phyloP scores from a whole-genome alignment of 2,113 vertebrate genomes.

The Ornithorhynchus anatinus region DNA sequence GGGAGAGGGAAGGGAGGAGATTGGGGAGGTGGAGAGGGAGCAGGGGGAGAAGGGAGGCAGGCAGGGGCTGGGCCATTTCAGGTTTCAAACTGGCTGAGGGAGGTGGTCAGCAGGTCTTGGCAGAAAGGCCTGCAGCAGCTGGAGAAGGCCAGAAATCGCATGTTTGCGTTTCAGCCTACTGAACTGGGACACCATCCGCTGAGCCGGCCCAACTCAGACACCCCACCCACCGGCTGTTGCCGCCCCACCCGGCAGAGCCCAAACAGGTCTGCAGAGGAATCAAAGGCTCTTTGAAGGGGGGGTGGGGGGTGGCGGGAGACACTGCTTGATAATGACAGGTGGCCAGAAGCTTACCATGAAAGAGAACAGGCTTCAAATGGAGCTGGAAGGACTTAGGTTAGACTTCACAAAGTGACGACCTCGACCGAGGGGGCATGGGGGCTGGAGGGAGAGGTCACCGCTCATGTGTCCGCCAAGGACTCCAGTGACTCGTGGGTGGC shows the following conservation, averaged over 20 bases:
- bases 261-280: no score
- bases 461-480: neutral
- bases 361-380: neutral
- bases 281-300: no score
- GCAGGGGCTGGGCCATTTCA: neutral
- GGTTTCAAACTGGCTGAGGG: neutral
- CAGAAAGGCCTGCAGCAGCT: constrained; percentile 10
- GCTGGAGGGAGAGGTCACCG: neutral
- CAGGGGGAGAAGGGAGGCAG: neutral
- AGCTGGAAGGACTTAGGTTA: no score
- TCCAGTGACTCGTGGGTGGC: no score
- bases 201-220: neutral
- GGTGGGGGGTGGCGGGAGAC: no score
- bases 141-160: constrained; percentile 47
- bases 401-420: no score
- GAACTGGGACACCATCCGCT: neutral
- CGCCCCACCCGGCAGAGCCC: no score
- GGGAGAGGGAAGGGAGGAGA: neutral
- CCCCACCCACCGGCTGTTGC: neutral
- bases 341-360: no score
- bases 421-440: neutral
- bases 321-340: neutral
- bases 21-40: neutral
- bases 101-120: constrained; percentile 48
- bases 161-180: constrained; percentile 12